A percentile compares a stretch with the other conserved stretches of the same genome.
phyloP scores from a whole-genome alignment of 35 echinoderm and acorn worm species.

The Stichopus chloronotus region DNA sequence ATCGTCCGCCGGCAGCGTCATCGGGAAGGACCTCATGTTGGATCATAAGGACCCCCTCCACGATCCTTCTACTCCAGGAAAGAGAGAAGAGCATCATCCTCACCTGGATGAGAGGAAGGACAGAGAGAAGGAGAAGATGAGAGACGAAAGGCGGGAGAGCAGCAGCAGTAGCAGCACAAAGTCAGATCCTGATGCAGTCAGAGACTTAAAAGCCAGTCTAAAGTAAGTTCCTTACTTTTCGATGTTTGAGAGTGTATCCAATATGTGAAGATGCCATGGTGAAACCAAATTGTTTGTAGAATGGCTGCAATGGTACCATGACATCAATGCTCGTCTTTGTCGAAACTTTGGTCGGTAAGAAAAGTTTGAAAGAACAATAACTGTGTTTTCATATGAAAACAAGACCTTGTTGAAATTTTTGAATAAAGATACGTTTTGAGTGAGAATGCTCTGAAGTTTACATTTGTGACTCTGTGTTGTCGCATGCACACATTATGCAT shows the following conservation, averaged over 20 bases:
- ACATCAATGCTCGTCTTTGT: no score
- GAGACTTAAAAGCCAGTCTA: constrained; percentile 80
- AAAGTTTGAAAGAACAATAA: no score
- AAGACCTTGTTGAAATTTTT: no score
- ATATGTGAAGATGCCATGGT: no score
- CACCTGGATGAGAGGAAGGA: constrained; percentile 72
- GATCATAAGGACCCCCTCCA: constrained; percentile 80
- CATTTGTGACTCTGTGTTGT: no score
- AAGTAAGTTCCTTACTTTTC: constrained; percentile 70
- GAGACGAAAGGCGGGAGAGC: constrained; percentile 67
- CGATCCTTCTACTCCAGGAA: constrained; percentile 67
- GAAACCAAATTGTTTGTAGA: no score
- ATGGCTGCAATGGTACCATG: no score
- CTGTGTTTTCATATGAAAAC: no score
- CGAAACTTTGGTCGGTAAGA: no score
- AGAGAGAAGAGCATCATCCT: constrained; percentile 63
- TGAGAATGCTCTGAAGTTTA: no score
- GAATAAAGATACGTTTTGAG: no score
- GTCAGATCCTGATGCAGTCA: constrained; percentile 66
- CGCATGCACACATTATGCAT: no score
- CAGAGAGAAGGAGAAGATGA: constrained; percentile 62
- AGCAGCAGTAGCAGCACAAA: constrained; percentile 45
- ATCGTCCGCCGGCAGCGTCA: constrained; percentile 51
- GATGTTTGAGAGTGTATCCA: neutral
- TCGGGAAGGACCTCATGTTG: constrained; percentile 27